phyloP scores from a whole-genome alignment of 2,113 vertebrate genomes.

The Lichenostomus cassidix region DNA sequence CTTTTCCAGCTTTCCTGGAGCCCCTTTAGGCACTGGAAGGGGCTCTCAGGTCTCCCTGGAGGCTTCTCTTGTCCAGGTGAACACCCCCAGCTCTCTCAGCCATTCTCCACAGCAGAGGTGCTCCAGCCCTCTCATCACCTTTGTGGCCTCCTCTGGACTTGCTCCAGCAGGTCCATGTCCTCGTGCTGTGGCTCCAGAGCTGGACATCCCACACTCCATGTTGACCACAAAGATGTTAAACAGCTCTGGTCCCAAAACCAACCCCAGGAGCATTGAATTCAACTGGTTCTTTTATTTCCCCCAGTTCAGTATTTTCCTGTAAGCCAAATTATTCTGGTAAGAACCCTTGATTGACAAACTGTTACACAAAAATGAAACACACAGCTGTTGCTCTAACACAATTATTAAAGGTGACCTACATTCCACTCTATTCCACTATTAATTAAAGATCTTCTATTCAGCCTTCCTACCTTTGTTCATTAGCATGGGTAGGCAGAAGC shows the following conservation, averaged over 20 bases:
- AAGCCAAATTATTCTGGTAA: neutral
- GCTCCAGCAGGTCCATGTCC: neutral
- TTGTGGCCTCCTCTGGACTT: neutral
- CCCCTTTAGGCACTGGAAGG: neutral
- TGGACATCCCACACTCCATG: neutral
- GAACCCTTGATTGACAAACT: neutral
- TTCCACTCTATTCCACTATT: neutral
- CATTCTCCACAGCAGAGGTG: neutral
- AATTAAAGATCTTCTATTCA: constrained; percentile 31
- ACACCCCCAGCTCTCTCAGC: neutral
- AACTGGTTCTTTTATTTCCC: neutral
- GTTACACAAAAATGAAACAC: neutral
- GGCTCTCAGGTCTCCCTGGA: neutral
- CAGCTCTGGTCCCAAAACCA: neutral
- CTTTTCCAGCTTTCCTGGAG: neutral
- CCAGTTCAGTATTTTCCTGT: neutral
- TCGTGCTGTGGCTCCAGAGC: neutral
- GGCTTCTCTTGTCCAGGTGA: neutral
- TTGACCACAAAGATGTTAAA: neutral
- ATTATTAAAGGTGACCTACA: constrained; percentile 24
- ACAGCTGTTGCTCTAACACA: neutral
- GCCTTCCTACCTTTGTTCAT: neutral
- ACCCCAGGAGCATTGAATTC: fast-evolving
- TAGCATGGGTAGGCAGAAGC: neutral
- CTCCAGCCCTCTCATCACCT: neutral